Evolutionary conservation across 2,888 invertebrate species (phyloP).

Genomic region (Sminthurides aquaticus): DNA sequence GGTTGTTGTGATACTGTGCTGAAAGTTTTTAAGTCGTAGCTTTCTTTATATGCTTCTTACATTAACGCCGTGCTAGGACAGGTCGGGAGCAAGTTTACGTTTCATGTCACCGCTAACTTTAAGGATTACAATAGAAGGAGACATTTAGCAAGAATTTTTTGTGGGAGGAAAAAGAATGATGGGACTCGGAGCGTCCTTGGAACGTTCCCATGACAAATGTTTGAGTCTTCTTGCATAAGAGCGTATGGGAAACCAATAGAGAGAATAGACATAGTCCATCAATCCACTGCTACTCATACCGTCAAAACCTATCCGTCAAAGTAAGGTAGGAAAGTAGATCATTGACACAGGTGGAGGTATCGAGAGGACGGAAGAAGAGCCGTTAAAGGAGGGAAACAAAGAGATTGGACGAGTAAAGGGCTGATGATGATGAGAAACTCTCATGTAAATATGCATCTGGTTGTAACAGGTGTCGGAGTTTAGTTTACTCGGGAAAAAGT

Average conservation of each 20-base stretch:
- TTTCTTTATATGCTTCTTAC: too few relatives aligned
- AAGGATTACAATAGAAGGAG: too few relatives aligned
- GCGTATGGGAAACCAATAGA: background rate
- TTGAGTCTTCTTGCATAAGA: background rate
- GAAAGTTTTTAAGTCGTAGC: too few relatives aligned
- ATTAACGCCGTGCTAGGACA: too few relatives aligned
- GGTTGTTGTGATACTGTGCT: too few relatives aligned
- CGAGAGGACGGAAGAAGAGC: background rate
- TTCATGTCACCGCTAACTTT: too few relatives aligned
- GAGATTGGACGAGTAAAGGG: background rate
- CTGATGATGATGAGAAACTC: background rate
- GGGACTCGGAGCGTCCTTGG: background rate
- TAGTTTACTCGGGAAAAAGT: too few relatives aligned
- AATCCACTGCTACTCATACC: background rate
- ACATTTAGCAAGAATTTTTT: background rate
- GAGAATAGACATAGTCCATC: background rate
- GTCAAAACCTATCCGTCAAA: background rate
- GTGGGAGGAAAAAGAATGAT: background rate
- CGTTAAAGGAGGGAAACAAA: background rate
- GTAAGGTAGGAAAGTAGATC: background rate
- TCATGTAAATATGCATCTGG: background rate
- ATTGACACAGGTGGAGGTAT: background rate
- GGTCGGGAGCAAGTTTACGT: too few relatives aligned
- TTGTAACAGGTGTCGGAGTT: too few relatives aligned
- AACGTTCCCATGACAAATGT: background rate